Percentiles rank a stretch among this genome's conserved stretches.
phyloP scores from a whole-genome alignment of 1,140 invertebrate species.

The Eriosoma lanigerum region DNA sequence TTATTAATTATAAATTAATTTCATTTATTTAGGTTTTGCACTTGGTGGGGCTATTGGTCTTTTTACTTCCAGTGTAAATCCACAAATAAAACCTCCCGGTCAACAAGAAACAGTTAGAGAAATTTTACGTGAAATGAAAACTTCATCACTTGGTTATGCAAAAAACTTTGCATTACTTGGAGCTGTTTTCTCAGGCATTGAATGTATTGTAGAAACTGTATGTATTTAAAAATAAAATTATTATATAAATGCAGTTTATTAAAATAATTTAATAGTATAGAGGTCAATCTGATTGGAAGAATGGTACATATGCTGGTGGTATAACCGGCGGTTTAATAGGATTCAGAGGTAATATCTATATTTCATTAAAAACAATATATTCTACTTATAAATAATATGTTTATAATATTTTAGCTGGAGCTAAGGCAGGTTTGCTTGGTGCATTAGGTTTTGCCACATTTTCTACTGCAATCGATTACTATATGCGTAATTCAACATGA shows the following conservation, averaged over 20 bases:
- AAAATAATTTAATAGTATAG: conserved; percentile 67
- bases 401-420: conserved; percentile 74
- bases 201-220: conserved; percentile 89
- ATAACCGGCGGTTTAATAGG: conserved; percentile 94
- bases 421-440: conserved; percentile 88
- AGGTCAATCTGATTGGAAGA: conserved; percentile 93
- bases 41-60: conserved; percentile 90
- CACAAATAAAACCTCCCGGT: conserved; percentile 61
- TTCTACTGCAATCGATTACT: conserved; percentile 93
- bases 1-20: background rate
- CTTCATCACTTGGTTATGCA: conserved; percentile 84
- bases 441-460: conserved; percentile 94
- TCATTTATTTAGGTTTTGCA: conserved; percentile 75
- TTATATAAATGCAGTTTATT: conserved; percentile 3
- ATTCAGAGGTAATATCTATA: conserved; percentile 71
- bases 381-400: conserved; percentile 8
- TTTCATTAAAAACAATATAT: conserved; percentile 3
- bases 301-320: conserved; percentile 91
- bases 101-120: conserved; percentile 81
- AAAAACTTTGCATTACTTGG: conserved; percentile 98
- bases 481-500: conserved; percentile 67
- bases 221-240: conserved; percentile 55
- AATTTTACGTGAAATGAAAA: conserved; percentile 89
- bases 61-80: conserved; percentile 92
- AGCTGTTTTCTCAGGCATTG: conserved; percentile 86